These are phyloP conservation scores for Oostethus manadensis DNA, from an alignment of 2,113 vertebrate genomes.

Conservation along the genomic window DNA sequence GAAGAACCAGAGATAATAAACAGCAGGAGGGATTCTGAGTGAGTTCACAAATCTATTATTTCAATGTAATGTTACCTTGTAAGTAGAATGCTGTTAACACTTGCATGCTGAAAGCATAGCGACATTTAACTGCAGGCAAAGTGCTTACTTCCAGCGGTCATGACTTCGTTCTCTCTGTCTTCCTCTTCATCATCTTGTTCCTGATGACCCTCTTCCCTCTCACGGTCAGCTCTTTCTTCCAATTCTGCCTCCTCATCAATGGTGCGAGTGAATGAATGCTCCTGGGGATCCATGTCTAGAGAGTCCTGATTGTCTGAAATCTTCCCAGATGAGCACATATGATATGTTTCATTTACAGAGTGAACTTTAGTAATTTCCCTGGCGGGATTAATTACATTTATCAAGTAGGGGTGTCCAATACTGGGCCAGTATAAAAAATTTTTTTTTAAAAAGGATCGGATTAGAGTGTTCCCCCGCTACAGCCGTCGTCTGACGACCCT, in stretches of 20 bases:
- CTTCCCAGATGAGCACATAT: constrained; percentile 51
- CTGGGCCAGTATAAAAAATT: too few relatives aligned
- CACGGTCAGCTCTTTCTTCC: constrained; percentile 88
- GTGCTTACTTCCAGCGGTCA: constrained; percentile 96
- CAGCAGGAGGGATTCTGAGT: too few relatives aligned
- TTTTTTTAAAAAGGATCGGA: too few relatives aligned
- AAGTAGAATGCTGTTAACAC: too few relatives aligned
- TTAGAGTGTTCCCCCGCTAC: too few relatives aligned
- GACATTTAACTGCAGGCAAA: background rate
- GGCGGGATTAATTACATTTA: too few relatives aligned
- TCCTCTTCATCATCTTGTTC: constrained; percentile 94
- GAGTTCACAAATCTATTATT: too few relatives aligned
- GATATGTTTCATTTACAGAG: background rate
- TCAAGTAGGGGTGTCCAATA: too few relatives aligned
- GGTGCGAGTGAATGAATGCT: constrained; percentile 90
- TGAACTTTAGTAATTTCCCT: background rate
- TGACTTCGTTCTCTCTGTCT: constrained; percentile 91
- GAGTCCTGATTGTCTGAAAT: constrained; percentile 91
- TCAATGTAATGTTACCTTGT: too few relatives aligned
- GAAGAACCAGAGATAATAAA: too few relatives aligned
- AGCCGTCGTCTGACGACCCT: too few relatives aligned
- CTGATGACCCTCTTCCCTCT: constrained; percentile 85
- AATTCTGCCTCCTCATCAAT: constrained; percentile 97
- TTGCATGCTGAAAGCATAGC: too few relatives aligned
- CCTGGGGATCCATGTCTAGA: constrained; percentile 86